These are phyloP conservation scores for Peromyscus leucopus DNA, from an alignment of 2,113 vertebrate genomes.

Conservation along the genomic window DNA sequence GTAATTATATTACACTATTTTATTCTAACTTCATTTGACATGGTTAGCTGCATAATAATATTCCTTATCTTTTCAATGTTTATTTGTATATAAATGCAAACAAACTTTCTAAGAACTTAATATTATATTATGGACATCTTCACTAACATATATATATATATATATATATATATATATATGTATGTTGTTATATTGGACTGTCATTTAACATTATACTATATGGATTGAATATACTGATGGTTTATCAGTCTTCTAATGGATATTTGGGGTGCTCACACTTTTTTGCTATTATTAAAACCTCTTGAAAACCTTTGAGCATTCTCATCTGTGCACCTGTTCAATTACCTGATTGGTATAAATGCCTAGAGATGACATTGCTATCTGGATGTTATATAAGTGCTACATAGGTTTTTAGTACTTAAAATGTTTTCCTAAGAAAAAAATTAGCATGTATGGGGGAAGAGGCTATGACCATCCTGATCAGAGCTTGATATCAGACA, in stretches of 20 bases:
- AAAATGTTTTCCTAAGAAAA: background rate
- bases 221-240: background rate
- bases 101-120: background rate
- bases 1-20: background rate
- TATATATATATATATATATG: background rate
- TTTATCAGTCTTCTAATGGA: background rate
- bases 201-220: background rate
- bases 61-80: background rate
- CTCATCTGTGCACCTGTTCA: background rate
- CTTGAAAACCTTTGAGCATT: conserved; percentile 26
- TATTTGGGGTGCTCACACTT: background rate
- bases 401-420: conserved; percentile 16
- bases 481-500: background rate
- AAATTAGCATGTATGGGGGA: background rate
- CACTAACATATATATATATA: background rate
- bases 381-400: background rate
- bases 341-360: conserved; percentile 30
- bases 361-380: background rate
- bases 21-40: background rate
- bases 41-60: background rate
- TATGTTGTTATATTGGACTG: background rate
- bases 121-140: background rate
- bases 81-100: background rate
- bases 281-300: background rate
- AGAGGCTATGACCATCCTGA: background rate